Evolutionary conservation across 2,797 vertebrate species (phyloP).

Genomic region (Melanotaenia pygmaea): DNA sequence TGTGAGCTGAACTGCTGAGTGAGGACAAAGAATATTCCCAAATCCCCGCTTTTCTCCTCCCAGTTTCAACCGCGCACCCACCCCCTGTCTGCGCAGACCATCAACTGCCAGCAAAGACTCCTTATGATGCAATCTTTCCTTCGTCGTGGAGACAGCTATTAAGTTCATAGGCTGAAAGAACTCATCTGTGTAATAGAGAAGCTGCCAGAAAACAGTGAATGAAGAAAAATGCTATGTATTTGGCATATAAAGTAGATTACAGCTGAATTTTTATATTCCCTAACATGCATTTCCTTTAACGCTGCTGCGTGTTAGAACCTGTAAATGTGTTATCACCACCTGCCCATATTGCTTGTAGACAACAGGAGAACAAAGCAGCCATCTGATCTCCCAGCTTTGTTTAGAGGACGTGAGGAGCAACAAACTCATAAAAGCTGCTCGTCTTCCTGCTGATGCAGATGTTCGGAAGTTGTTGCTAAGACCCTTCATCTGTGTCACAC

Average conservation of each 20-base stretch:
- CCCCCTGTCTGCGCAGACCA: constrained; percentile 59
- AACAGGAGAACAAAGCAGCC: neutral
- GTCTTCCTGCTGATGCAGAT: constrained; percentile 60
- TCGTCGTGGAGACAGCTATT: neutral
- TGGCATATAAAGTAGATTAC: neutral
- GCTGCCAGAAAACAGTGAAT: neutral
- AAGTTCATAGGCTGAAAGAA: constrained; percentile 14
- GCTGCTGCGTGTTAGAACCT: constrained; percentile 12
- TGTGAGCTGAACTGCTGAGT: constrained; percentile 60
- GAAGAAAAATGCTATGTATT: neutral
- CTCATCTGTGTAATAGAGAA: neutral
- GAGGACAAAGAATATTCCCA: constrained; percentile 83
- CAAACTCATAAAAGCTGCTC: neutral
- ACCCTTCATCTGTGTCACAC: constrained; percentile 57
- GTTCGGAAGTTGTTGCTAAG: constrained; percentile 74
- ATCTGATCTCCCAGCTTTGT: neutral
- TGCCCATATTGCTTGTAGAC: neutral
- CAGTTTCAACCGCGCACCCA: constrained; percentile 55
- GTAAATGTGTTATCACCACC: neutral
- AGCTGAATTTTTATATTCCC: too few species aligned
- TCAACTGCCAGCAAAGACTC: constrained; percentile 37
- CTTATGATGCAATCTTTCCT: constrained; percentile 65
- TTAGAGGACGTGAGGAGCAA: constrained; percentile 14
- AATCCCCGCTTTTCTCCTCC: constrained; percentile 71
- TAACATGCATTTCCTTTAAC: neutral